These are phyloP conservation scores for Bombyx mori DNA, from an alignment of 1,140 invertebrate species.

Conservation along the genomic window DNA sequence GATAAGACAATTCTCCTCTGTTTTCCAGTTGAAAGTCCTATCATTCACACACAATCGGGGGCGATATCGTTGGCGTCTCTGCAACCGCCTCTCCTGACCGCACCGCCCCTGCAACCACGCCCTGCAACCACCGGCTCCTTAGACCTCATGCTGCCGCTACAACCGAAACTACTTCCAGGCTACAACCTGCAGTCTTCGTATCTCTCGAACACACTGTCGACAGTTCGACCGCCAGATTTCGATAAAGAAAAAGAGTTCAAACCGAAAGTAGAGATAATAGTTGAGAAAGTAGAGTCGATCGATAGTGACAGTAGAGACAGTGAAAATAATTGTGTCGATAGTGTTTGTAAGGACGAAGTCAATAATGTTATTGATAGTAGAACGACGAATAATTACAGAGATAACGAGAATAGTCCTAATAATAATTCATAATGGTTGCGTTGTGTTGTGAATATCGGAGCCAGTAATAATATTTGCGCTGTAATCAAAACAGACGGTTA, in stretches of 20 bases:
- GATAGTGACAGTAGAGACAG: constrained; percentile 20
- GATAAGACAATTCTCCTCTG: too few relatives aligned
- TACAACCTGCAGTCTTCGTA: constrained; percentile 62
- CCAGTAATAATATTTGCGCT: too few relatives aligned
- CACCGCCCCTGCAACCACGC: constrained; percentile 75
- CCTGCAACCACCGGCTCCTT: constrained; percentile 77
- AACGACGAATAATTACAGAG: constrained; percentile 13
- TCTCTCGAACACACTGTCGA: constrained; percentile 58
- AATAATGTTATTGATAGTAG: constrained; percentile 45
- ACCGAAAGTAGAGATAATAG: constrained; percentile 47
- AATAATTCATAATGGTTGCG: constrained; percentile 45
- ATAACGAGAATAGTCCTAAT: constrained; percentile 47
- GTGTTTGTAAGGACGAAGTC: constrained; percentile 46
- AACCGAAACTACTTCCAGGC: constrained; percentile 74
- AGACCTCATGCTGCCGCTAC: constrained; percentile 75
- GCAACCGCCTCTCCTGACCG: constrained; percentile 62
- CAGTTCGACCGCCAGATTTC: constrained; percentile 58
- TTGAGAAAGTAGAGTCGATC: constrained; percentile 47
- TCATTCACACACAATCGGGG: constrained; percentile 59
- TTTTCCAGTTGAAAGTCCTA: constrained; percentile 64
- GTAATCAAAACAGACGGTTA: too few relatives aligned
- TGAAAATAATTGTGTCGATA: constrained; percentile 23
- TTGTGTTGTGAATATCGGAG: too few relatives aligned
- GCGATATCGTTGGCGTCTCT: constrained; percentile 64
- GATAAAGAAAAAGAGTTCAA: constrained; percentile 38